phyloP scores from a whole-genome alignment of 2,797 vertebrate species.

The Peromyscus attwateri region DNA sequence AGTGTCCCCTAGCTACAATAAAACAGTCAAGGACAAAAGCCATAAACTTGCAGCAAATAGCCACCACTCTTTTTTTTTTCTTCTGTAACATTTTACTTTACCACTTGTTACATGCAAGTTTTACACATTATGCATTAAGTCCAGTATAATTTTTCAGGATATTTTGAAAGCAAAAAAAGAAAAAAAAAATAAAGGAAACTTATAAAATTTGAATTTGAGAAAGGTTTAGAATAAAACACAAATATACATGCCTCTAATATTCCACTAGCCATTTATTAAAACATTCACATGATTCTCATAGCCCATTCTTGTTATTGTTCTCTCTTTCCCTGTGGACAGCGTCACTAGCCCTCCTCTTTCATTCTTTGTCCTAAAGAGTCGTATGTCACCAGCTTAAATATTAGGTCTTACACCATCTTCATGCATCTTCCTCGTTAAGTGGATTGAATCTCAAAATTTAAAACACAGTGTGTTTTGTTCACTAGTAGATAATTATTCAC shows the following conservation, averaged over 20 bases:
- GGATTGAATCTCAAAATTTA: background rate
- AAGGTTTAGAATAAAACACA: background rate
- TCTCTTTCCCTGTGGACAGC: background rate
- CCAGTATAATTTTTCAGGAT: background rate
- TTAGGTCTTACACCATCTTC: background rate
- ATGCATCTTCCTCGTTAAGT: background rate
- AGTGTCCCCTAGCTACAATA: constrained; percentile 7
- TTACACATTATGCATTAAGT: background rate
- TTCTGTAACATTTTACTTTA: constrained; percentile 42
- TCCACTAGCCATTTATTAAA: background rate
- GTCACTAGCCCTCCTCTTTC: background rate
- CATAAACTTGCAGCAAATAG: constrained; percentile 15
- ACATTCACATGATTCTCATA: background rate
- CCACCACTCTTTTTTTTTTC: background rate
- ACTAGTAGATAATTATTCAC: background rate
- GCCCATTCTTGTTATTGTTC: background rate
- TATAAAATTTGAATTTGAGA: background rate
- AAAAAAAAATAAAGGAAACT: background rate
- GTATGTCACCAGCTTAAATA: background rate
- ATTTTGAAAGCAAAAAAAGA: constrained; percentile 6
- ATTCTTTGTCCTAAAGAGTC: constrained; percentile 14
- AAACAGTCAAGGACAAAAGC: constrained; percentile 51
- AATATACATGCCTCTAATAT: background rate
- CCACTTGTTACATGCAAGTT: background rate
- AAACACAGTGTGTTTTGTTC: background rate